These are phyloP conservation scores for Palythoa caribaeorum DNA, from an alignment of 92 coral and sea anemone genomes.

Conservation along the genomic window DNA sequence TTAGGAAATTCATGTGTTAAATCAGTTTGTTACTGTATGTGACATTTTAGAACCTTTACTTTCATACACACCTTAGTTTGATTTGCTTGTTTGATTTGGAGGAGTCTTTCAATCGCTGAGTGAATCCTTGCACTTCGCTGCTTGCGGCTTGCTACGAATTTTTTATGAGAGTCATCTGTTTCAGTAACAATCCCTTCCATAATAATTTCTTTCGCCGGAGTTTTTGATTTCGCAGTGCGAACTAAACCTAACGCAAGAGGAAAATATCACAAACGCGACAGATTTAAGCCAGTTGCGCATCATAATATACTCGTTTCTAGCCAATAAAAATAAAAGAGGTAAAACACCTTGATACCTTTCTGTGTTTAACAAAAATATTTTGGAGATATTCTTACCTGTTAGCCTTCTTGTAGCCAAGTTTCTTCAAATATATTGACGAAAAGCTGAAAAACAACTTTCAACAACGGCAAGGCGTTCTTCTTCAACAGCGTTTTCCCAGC, in stretches of 20 bases:
- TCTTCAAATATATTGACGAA: not conserved
- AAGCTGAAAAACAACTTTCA: not conserved
- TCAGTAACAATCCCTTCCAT: not conserved
- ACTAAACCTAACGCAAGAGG: not conserved
- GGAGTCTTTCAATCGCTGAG: conserved; percentile 23
- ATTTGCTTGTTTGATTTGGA: conserved; percentile 15
- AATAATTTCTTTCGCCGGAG: not conserved
- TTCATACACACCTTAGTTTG: not conserved
- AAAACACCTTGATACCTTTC: not conserved
- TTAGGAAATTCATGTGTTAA: too few relatives aligned
- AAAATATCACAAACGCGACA: not conserved
- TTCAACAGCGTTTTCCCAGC: conserved; percentile 52
- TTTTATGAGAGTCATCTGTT: not conserved
- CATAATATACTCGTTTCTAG: not conserved
- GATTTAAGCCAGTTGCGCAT: not conserved
- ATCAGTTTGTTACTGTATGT: not conserved
- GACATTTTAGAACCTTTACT: not conserved
- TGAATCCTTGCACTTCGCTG: conserved; percentile 27
- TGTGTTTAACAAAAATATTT: not conserved
- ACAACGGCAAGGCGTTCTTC: conserved; percentile 78
- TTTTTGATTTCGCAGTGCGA: not conserved
- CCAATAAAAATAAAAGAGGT: not conserved
- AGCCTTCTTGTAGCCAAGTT: conserved; percentile 11
- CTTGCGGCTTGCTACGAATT: not conserved
- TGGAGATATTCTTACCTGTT: not conserved